phyloP scores from a whole-genome alignment of 2,113 vertebrate genomes.

The Lagopus muta region DNA sequence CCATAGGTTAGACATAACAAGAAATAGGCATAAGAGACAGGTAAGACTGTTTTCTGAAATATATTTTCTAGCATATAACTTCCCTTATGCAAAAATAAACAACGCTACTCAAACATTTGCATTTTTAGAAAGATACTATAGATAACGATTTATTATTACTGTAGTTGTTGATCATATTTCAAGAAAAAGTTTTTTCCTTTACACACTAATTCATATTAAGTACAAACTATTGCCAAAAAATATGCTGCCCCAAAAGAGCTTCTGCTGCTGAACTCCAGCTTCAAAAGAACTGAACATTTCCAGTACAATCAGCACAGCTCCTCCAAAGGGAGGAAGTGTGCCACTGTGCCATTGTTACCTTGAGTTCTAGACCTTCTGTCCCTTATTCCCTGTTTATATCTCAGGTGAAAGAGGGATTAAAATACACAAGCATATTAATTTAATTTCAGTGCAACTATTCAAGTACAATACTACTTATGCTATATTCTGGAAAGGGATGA shows the following conservation, averaged over 20 bases:
- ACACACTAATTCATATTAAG: background rate
- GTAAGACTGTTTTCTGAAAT: background rate
- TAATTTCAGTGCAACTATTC: background rate
- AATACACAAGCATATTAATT: background rate
- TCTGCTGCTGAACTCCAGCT: background rate
- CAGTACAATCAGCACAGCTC: background rate
- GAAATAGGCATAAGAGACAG: background rate
- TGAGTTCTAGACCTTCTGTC: background rate
- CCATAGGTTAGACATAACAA: background rate
- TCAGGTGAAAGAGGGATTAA: background rate
- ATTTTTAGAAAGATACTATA: background rate
- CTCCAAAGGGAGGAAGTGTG: background rate
- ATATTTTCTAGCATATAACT: background rate
- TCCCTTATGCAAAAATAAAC: background rate
- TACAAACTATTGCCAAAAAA: background rate
- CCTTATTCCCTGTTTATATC: background rate
- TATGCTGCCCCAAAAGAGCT: background rate
- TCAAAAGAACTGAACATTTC: background rate
- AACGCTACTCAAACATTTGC: background rate
- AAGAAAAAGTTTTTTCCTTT: background rate
- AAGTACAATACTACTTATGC: background rate
- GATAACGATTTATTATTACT: background rate
- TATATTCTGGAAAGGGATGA: background rate
- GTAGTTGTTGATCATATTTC: background rate
- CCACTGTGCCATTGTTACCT: accelerated